A percentile compares a stretch with the other conserved stretches of the same genome.
phyloP scores from a whole-genome alignment of 2,888 invertebrate genomes.

The Lepetodrilus schrolli region DNA sequence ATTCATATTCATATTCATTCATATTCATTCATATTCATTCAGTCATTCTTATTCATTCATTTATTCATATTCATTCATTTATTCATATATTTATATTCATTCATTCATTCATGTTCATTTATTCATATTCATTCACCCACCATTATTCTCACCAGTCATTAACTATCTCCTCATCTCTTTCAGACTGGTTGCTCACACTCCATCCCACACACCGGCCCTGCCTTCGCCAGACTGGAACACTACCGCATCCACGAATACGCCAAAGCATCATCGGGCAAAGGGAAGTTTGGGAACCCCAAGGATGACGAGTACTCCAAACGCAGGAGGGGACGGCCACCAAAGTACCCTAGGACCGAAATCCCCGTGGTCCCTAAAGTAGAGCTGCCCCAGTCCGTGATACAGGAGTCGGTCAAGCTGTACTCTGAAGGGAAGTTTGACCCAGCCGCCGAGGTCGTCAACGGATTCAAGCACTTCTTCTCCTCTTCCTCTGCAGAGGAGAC shows the following conservation, averaged over 20 bases:
- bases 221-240: constrained; percentile 83
- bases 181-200: constrained; percentile 69
- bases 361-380: constrained; percentile 72
- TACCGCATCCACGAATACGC: constrained; percentile 89
- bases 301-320: constrained; percentile 79
- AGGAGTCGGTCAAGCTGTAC: constrained; percentile 45
- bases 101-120: too few species aligned
- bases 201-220: constrained; percentile 78
- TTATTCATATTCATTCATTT: too few species aligned
- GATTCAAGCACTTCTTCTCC: constrained; percentile 69
- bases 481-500: constrained; percentile 72
- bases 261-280: constrained; percentile 58
- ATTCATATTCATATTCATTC: too few species aligned
- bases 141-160: too few species aligned
- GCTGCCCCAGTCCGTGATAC: constrained; percentile 59
- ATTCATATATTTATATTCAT: too few species aligned
- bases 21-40: too few species aligned
- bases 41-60: too few species aligned
- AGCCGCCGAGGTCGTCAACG: constrained; percentile 56
- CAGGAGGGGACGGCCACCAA: constrained; percentile 95
- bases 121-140: too few species aligned
- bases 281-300: constrained; percentile 29
- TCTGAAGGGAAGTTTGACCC: constrained; percentile 33
- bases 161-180: too few species aligned
- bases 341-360: constrained; percentile 80